Percentiles rank a stretch among this genome's conserved stretches.
Conservation (phyloP, 2,113 vertebrate genomes). For the Mus spicilegus region DNA sequence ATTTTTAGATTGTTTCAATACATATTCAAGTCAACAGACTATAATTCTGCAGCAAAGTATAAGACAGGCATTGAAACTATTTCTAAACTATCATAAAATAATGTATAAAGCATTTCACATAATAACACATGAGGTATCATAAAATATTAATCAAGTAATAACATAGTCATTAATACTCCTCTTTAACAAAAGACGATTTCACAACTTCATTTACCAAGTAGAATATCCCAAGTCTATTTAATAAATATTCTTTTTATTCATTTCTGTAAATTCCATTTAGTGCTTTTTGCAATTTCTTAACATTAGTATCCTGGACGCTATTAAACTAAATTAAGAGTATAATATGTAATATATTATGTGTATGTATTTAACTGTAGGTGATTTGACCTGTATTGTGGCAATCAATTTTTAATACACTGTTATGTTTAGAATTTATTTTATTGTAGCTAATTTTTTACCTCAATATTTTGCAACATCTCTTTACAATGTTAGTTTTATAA, state of each 20-base stretch:
- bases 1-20: constrained; percentile 58
- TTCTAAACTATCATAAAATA: constrained; percentile 77
- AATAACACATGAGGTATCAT: constrained; percentile 79
- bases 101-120: constrained; percentile 75
- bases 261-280: constrained; percentile 86
- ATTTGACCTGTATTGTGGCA: constrained; percentile 74
- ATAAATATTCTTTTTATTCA: constrained; percentile 88
- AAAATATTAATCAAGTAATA: constrained; percentile 85
- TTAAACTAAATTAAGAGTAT: constrained; percentile 84
- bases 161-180: constrained; percentile 84
- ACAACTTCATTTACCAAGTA: constrained; percentile 86
- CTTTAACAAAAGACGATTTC: constrained; percentile 87
- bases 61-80: constrained; percentile 68
- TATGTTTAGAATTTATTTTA: constrained; percentile 80
- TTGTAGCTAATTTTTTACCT: constrained; percentile 74
- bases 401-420: constrained; percentile 71
- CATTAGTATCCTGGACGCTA: constrained; percentile 81
- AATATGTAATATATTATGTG: constrained; percentile 77
- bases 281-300: constrained; percentile 84
- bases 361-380: constrained; percentile 79
- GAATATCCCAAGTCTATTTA: constrained; percentile 84
- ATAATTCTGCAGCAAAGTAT: constrained; percentile 67
- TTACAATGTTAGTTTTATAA: constrained; percentile 78
- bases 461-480: constrained; percentile 74
- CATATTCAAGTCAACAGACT: constrained; percentile 55